Evolutionary conservation across 2,797 vertebrate species (phyloP).

Genomic region (Cynopterus sphinx): DNA sequence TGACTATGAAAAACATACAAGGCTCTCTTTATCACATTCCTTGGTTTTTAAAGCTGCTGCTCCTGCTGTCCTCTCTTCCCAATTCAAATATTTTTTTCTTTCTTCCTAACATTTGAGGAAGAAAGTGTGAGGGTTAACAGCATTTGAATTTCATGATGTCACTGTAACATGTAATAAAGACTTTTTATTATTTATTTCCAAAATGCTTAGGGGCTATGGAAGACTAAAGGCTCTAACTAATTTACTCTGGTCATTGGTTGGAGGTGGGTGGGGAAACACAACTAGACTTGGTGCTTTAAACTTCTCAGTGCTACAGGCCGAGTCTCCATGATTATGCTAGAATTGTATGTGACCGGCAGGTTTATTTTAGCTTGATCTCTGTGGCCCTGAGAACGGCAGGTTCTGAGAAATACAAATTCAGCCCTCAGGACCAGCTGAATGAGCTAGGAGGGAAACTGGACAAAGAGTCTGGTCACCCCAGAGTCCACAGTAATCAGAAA

Average conservation of each 20-base stretch:
- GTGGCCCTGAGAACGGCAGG: not conserved
- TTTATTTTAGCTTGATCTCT: slow-evolving; percentile 47
- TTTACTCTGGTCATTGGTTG: not conserved
- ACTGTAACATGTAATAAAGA: slow-evolving; percentile 62
- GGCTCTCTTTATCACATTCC: slow-evolving; percentile 62
- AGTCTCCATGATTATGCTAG: not conserved
- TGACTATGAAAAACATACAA: slow-evolving; percentile 62
- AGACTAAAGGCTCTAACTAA: slow-evolving; percentile 54
- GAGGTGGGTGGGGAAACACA: not conserved
- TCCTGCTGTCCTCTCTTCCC: slow-evolving; percentile 12
- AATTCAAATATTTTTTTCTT: slow-evolving; percentile 42
- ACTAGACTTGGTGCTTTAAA: slow-evolving; percentile 7
- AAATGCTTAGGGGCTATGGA: slow-evolving; percentile 37
- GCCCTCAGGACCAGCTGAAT: not conserved
- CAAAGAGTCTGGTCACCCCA: not conserved
- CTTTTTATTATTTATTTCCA: slow-evolving; percentile 70
- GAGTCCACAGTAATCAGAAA: not conserved
- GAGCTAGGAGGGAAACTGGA: not conserved
- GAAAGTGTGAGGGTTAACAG: slow-evolving; percentile 62
- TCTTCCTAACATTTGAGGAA: slow-evolving; percentile 63
- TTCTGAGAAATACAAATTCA: slow-evolving; percentile 50
- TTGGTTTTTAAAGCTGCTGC: slow-evolving; percentile 50
- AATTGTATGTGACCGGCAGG: not conserved
- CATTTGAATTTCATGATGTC: slow-evolving; percentile 66
- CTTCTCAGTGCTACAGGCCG: not conserved